Conservation (phyloP, 2,113 vertebrate genomes). For the Paradisaea rubra region DNA sequence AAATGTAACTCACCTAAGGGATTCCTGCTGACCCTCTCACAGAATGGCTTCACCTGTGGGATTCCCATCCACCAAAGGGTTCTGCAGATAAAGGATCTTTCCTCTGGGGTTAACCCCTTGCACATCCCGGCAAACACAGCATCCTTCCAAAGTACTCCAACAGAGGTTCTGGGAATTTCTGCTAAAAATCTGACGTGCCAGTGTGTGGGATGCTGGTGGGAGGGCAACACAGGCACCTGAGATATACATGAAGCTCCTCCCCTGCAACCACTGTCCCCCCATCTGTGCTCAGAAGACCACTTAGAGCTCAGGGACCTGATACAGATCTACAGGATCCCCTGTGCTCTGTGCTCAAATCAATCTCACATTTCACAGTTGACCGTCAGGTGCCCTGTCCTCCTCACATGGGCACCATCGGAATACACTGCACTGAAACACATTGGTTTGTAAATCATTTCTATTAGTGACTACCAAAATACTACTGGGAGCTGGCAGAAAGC, state of each 20-base stretch:
- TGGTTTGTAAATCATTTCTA: neutral
- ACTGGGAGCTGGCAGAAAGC: neutral
- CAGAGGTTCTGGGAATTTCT: neutral
- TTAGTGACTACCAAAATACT: neutral
- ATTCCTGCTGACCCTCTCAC: neutral
- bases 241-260: neutral
- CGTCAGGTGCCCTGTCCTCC: neutral
- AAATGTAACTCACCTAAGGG: neutral
- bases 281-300: neutral
- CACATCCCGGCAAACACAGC: neutral
- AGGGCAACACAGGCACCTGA: neutral
- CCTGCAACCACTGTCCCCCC: neutral
- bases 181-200: rapidly evolving
- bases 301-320: neutral
- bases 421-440: neutral
- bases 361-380: neutral
- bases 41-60: neutral
- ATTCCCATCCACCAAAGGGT: neutral
- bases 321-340: neutral
- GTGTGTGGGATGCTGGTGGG: no score
- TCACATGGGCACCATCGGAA: rapidly evolving
- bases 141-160: neutral
- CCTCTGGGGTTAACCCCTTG: neutral
- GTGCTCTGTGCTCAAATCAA: neutral
- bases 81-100: neutral